Conservation (phyloP, 2,113 vertebrate genomes). For the Corythornis cristatus region DNA sequence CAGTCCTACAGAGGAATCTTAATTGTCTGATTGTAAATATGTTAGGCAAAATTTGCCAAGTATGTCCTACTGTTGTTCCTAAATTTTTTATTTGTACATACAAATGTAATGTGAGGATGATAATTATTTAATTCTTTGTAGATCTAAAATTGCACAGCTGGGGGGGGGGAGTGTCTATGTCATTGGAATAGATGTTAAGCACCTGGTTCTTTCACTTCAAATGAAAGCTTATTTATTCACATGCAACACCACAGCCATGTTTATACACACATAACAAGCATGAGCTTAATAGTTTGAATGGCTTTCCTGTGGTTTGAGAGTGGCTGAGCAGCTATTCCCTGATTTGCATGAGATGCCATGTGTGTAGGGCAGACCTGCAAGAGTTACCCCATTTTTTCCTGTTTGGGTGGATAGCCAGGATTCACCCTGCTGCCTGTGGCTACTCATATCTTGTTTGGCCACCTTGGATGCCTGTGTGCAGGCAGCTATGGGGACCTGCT, state of each 20-base stretch:
- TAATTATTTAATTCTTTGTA: background rate
- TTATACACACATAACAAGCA: background rate
- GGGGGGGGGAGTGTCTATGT: background rate
- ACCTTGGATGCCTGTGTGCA: background rate
- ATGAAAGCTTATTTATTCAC: background rate
- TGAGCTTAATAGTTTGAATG: background rate
- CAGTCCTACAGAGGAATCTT: background rate
- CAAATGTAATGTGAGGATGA: background rate
- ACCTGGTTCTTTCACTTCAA: background rate
- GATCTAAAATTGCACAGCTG: background rate
- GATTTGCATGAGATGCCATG: fast-evolving
- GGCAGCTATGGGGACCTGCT: background rate
- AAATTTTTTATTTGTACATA: background rate
- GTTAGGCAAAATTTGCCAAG: background rate
- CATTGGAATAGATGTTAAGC: background rate
- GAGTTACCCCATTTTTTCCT: background rate
- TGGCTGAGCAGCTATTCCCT: background rate
- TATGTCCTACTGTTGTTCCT: background rate
- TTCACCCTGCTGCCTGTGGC: background rate
- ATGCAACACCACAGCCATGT: background rate
- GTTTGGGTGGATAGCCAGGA: background rate
- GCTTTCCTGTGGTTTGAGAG: background rate
- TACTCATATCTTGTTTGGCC: background rate
- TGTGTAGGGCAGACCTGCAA: background rate
- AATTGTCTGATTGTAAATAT: conserved; percentile 21